Evolutionary conservation across 2,888 invertebrate species (phyloP).

Genomic region (Labia minor): DNA sequence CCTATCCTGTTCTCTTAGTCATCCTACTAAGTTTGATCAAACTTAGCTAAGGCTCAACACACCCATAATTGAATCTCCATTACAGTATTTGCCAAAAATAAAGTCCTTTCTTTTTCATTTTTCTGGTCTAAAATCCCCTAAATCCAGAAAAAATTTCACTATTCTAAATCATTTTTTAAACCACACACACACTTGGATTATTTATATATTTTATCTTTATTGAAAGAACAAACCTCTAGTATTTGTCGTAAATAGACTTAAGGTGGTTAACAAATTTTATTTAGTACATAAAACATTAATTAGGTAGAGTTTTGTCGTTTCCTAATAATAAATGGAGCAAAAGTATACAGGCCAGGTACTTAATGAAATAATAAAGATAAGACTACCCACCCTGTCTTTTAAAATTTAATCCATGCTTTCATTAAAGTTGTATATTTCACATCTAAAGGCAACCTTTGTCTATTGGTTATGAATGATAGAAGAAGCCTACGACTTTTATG

Average conservation of each 20-base stretch:
- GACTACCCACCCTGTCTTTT: not conserved
- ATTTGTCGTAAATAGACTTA: no score
- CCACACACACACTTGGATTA: not conserved
- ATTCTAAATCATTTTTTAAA: not conserved
- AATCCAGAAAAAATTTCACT: not conserved
- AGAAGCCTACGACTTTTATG: not conserved
- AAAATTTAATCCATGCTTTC: not conserved
- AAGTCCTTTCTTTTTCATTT: not conserved
- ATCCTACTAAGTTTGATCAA: not conserved
- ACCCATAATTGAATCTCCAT: not conserved
- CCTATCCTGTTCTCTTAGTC: not conserved
- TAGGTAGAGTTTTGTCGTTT: not conserved
- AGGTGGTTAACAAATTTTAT: not conserved
- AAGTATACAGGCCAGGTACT: not conserved
- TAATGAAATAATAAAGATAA: not conserved
- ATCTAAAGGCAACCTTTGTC: not conserved
- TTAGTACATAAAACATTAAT: not conserved
- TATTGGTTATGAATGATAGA: not conserved
- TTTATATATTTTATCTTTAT: not conserved
- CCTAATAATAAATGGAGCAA: not conserved
- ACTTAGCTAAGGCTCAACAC: not conserved
- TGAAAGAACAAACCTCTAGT: no score
- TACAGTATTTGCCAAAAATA: not conserved
- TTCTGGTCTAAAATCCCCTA: not conserved
- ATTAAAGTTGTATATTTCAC: not conserved